Percentiles rank a stretch among this genome's conserved stretches.
Conservation (phyloP, 2,888 invertebrate species). For the Agapostemon virescens region DNA sequence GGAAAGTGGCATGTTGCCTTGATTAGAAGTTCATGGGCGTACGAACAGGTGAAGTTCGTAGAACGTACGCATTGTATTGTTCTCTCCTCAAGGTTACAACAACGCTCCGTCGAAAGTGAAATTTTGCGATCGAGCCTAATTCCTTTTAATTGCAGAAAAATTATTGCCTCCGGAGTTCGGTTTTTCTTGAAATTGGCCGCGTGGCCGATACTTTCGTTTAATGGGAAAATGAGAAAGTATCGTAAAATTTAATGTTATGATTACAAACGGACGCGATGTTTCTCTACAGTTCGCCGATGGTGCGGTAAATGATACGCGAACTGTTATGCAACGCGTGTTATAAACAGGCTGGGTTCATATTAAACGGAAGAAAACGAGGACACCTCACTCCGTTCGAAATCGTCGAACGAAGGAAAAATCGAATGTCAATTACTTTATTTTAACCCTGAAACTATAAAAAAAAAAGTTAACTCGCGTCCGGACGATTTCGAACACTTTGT, state of each 20-base stretch:
- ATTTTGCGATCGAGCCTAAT: background rate
- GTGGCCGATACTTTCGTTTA: slow-evolving; percentile 30
- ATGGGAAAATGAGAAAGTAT: slow-evolving; percentile 51
- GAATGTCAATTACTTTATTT: background rate
- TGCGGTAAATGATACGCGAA: slow-evolving; percentile 19
- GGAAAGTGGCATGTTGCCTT: slow-evolving; percentile 45
- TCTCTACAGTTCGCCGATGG: slow-evolving; percentile 7
- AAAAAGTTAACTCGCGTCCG: too few species aligned
- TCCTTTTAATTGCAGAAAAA: background rate
- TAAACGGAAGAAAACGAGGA: background rate
- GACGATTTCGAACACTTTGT: too few species aligned
- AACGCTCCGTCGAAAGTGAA: slow-evolving; percentile 20
- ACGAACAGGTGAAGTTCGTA: slow-evolving; percentile 30
- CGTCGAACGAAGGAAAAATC: background rate
- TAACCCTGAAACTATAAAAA: background rate
- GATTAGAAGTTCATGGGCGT: slow-evolving; percentile 63
- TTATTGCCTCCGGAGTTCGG: background rate
- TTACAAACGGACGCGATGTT: slow-evolving; percentile 36
- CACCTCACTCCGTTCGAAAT: background rate
- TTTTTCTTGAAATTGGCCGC: background rate
- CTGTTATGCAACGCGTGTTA: slow-evolving; percentile 49
- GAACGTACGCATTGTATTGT: slow-evolving; percentile 19
- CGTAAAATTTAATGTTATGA: slow-evolving; percentile 39
- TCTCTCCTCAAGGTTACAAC: slow-evolving; percentile 7
- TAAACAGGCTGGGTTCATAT: background rate